Percentiles rank a stretch among this genome's conserved stretches.
phyloP scores from a whole-genome alignment of 1,140 invertebrate genomes.

The Eupeodes corollae region DNA sequence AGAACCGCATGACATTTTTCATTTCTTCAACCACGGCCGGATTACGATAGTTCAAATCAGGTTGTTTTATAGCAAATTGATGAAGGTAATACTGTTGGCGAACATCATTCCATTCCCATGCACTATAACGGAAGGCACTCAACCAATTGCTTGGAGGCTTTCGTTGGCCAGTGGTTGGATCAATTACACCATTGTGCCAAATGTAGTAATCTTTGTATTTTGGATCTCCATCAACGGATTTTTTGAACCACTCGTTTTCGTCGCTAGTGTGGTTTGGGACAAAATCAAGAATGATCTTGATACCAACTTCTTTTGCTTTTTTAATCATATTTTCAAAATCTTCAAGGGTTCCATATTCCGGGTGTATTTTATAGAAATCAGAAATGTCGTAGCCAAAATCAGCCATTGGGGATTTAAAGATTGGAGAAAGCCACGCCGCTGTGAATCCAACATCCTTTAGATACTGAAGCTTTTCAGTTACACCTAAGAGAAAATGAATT shows the following conservation, averaged over 20 bases:
- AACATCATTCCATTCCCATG: constrained; percentile 44
- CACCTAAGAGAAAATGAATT: constrained; percentile 51
- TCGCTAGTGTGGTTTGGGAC: constrained; percentile 68
- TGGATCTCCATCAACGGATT: constrained; percentile 41
- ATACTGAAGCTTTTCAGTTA: constrained; percentile 41
- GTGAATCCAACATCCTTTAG: constrained; percentile 44
- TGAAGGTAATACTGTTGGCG: constrained; percentile 50
- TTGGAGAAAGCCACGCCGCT: constrained; percentile 57
- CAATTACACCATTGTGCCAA: constrained; percentile 46
- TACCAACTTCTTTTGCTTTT: constrained; percentile 44
- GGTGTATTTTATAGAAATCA: constrained; percentile 62
- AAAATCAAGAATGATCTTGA: constrained; percentile 54
- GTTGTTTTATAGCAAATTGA: constrained; percentile 49
- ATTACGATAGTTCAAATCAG: constrained; percentile 59
- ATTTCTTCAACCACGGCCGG: constrained; percentile 43
- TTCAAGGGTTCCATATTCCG: constrained; percentile 56
- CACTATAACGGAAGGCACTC: constrained; percentile 32
- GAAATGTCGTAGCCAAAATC: constrained; percentile 66
- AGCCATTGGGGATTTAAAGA: constrained; percentile 55
- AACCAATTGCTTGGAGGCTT: constrained; percentile 48
- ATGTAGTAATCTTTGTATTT: constrained; percentile 60
- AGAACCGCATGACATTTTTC: constrained; percentile 52
- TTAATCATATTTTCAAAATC: constrained; percentile 56
- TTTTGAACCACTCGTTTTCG: constrained; percentile 59
- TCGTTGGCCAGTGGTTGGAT: constrained; percentile 24